These are phyloP conservation scores for Apostichopus parvimensis DNA, from an alignment of 35 echinoderm and acorn worm genomes.

Conservation along the genomic window DNA sequence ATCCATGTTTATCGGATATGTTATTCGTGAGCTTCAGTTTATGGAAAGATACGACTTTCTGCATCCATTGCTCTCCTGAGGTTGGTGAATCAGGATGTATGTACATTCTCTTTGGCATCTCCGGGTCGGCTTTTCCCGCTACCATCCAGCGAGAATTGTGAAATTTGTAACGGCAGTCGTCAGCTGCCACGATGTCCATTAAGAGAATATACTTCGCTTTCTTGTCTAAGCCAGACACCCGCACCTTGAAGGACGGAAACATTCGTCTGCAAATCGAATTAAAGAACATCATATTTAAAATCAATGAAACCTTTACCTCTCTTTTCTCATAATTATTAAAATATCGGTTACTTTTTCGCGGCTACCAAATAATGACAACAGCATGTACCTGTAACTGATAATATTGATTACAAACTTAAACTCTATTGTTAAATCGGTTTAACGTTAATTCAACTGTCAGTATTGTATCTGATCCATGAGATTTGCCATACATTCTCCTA, in stretches of 20 bases:
- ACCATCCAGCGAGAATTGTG: constrained; percentile 99
- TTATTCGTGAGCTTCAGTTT: constrained; percentile 99
- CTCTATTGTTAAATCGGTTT: constrained; percentile 6
- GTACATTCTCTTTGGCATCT: constrained; percentile 99
- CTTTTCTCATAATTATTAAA: constrained; percentile 15
- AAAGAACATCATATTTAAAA: constrained; percentile 3
- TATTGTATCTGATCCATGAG: too few relatives aligned
- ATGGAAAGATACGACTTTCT: constrained; percentile 98
- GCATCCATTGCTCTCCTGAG: constrained; percentile 99
- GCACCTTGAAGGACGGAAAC: constrained; percentile 94
- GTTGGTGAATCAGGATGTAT: constrained; percentile 97
- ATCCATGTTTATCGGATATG: constrained; percentile 99
- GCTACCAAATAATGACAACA: constrained; percentile 14
- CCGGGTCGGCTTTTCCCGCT: constrained; percentile 95
- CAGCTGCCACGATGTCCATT: constrained; percentile 99
- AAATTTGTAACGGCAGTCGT: constrained; percentile 99
- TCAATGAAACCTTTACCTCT: constrained; percentile 17
- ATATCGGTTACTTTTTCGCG: not conserved
- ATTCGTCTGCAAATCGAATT: constrained; percentile 72
- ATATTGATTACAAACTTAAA: constrained; percentile 7
- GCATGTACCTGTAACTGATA: constrained; percentile 13
- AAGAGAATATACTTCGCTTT: constrained; percentile 98
- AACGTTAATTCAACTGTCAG: not conserved
- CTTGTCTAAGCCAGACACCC: constrained; percentile 90
- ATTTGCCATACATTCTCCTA: too few relatives aligned